Evolutionary conservation across 2,797 vertebrate species (phyloP), one percentile per base, ranked within the genome.

Genomic region (Chrosomus eos): DNA sequence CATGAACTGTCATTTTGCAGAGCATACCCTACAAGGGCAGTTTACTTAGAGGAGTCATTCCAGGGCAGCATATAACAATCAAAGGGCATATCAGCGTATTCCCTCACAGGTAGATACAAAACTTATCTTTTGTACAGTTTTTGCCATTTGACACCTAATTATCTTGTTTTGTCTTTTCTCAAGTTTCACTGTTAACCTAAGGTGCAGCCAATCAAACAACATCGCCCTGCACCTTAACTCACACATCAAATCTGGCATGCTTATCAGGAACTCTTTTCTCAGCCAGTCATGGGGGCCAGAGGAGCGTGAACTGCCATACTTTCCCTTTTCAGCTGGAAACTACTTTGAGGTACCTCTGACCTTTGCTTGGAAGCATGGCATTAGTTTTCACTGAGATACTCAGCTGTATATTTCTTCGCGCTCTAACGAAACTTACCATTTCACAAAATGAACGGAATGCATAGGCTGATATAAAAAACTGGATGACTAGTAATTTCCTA

Each of bases 181-280:
- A 90, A 99, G 97, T 87, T 98, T 99, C 89, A 91, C 93, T 0
- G 90, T 99, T 89, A 95, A 99, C 88, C 93, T 99, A 5, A 92
- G 94, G 84, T 90, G 95, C 89, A 95, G 95, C 86, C 93, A 94
- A 86, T 96, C 96, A 0, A 93, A 93, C 89, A 97, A 97, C 91
- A 97, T 99, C 62, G 97, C 97, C 7, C 93, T 99, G 28, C 98
- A 99, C 77, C 93, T 99, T 88, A 97, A 97, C 91, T 96, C 97
- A 1, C 96, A 96, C 71, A 92, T 99, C 87, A 98, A 97, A 91
- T 93, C 91, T 0, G 94, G 95, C 82, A 89, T 92, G 81, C 96
- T 99, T 92, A 93, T 97, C 86, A 97, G 98, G 91, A 99, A 99
- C 93, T 98, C 98, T 0, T 97, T 96, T 90, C 94, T 99, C 92